Evolutionary conservation across 2,113 vertebrate species (phyloP).

Genomic region (Vanacampus margaritifer): DNA sequence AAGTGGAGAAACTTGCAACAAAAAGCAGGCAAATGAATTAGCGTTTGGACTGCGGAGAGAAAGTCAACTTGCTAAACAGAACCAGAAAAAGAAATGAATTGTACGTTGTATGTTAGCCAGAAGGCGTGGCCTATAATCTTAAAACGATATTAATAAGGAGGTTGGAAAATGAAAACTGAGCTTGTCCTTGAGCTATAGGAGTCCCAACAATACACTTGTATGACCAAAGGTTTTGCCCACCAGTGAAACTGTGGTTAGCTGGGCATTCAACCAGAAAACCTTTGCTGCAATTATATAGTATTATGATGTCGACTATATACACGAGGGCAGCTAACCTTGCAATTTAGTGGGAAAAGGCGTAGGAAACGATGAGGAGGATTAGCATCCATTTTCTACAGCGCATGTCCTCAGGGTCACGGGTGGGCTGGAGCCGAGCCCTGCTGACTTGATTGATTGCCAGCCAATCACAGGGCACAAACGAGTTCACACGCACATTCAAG

Average conservation of each 20-base stretch:
- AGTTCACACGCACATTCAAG: no score
- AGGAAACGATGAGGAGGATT: not conserved
- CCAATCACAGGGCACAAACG: no score
- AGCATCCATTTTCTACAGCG: not conserved
- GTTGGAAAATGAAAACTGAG: not conserved
- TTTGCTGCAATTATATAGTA: not conserved
- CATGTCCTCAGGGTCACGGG: not conserved
- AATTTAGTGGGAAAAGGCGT: not conserved
- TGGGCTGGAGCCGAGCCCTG: not conserved
- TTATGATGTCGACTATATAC: not conserved
- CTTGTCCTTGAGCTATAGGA: not conserved
- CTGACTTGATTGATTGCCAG: no score
- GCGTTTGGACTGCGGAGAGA: no score
- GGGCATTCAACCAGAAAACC: not conserved
- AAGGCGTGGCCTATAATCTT: no score
- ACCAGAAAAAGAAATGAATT: no score
- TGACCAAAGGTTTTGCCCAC: not conserved
- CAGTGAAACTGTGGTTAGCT: not conserved
- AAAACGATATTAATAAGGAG: no score
- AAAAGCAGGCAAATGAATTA: no score
- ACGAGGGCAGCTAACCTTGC: not conserved
- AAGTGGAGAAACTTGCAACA: no score
- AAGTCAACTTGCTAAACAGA: no score
- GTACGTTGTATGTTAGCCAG: no score
- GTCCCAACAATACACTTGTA: not conserved